Evolutionary conservation across 1,140 invertebrate genomes (phyloP).

Genomic region (Zaprionus africanus): DNA sequence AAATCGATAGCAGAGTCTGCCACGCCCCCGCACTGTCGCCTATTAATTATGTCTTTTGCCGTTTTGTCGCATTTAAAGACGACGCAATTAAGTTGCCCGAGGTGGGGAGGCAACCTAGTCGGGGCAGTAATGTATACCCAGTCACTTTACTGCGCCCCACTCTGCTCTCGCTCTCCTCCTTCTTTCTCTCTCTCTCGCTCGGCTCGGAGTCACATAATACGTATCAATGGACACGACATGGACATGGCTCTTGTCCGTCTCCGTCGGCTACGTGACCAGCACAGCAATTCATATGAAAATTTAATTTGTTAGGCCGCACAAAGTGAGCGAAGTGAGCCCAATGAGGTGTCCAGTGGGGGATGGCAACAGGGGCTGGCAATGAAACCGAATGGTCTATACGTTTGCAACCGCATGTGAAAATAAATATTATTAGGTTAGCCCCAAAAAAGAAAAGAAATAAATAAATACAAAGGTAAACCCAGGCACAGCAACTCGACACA

Average conservation of each 20-base stretch:
- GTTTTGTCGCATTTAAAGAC: constrained; percentile 79
- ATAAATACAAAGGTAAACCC: not conserved
- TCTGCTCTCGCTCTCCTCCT: not conserved
- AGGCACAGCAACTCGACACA: not conserved
- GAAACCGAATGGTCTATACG: constrained; percentile 69
- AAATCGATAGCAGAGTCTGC: constrained; percentile 59
- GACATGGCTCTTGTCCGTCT: constrained; percentile 30
- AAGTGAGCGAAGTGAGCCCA: constrained; percentile 6
- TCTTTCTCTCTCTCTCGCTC: not conserved
- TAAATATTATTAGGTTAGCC: constrained; percentile 71
- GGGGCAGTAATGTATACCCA: constrained; percentile 31
- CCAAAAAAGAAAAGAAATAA: constrained; percentile 15
- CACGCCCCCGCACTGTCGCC: constrained; percentile 32
- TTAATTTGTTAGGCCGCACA: constrained; percentile 68
- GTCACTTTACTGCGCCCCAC: constrained; percentile 25
- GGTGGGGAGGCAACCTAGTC: not conserved
- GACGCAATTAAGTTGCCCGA: constrained; percentile 72
- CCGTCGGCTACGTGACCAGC: constrained; percentile 69
- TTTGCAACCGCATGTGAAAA: constrained; percentile 72
- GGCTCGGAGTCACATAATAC: constrained; percentile 75
- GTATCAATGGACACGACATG: constrained; percentile 72
- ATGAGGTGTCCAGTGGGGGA: not conserved
- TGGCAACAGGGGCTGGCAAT: constrained; percentile 14
- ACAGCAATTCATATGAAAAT: constrained; percentile 82
- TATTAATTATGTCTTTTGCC: constrained; percentile 83